These are phyloP conservation scores for Nothocercus nigrocapillus DNA, from an alignment of 2,113 vertebrate genomes.

Conservation along the genomic window DNA sequence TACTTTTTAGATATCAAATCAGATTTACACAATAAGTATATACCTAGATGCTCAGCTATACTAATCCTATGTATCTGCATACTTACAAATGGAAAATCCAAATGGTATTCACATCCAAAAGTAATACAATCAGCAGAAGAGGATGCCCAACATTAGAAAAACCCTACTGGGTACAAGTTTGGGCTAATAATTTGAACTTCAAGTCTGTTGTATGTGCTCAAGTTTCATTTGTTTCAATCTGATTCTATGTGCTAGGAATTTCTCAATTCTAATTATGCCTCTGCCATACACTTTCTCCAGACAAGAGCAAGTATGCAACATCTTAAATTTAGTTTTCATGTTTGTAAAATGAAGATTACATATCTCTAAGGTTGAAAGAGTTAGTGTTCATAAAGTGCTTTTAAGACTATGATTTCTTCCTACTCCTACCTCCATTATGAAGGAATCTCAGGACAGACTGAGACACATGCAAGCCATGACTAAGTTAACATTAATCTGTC, in stretches of 20 bases:
- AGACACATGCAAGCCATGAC: background rate
- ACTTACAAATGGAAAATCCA: background rate
- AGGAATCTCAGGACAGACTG: background rate
- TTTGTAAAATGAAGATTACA: background rate
- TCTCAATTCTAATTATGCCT: background rate
- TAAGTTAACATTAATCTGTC: background rate
- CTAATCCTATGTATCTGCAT: background rate
- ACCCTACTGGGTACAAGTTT: background rate
- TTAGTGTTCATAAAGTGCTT: background rate
- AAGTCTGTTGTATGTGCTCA: background rate
- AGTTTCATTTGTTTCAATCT: background rate
- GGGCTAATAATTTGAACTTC: background rate
- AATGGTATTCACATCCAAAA: background rate
- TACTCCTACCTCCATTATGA: background rate
- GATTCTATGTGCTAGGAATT: background rate
- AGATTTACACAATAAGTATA: background rate
- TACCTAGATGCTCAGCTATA: background rate
- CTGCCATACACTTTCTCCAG: background rate
- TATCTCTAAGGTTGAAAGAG: background rate
- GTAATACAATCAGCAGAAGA: background rate
- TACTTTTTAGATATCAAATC: background rate
- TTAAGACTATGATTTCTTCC: background rate
- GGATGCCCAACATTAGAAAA: background rate
- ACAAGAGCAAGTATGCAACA: background rate
- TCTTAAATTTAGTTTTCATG: background rate